A percentile compares a stretch with the other conserved stretches of the same genome.
Evolutionary conservation across 2,888 invertebrate genomes (phyloP).

Genomic region (Desoria tigrina): DNA sequence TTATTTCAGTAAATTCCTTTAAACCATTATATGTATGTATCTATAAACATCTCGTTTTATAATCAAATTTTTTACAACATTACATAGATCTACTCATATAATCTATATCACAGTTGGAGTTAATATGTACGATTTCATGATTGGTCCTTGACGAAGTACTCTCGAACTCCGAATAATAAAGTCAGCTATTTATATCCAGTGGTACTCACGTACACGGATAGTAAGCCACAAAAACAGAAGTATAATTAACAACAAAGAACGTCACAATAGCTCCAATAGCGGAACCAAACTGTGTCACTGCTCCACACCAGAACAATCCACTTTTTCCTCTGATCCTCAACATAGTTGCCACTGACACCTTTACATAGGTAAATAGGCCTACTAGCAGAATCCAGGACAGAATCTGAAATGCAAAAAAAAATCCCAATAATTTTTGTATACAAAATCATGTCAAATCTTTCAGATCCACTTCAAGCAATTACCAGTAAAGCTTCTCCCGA

Average conservation of each 20-base stretch:
- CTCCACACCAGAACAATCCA: constrained; percentile 76
- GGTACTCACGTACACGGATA: constrained; percentile 54
- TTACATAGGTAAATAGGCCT: constrained; percentile 72
- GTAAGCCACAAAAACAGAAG: constrained; percentile 63
- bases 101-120: too few relatives aligned
- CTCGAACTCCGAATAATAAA: too few relatives aligned
- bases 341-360: constrained; percentile 74
- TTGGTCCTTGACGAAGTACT: too few relatives aligned
- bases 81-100: too few relatives aligned
- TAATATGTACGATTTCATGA: too few relatives aligned
- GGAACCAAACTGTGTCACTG: constrained; percentile 74
- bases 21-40: too few relatives aligned
- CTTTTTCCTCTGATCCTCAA: constrained; percentile 71
- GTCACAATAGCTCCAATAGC: constrained; percentile 71
- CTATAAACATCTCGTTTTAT: too few relatives aligned
- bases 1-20: too few relatives aligned
- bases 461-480: constrained; percentile 56
- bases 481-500: constrained; percentile 69
- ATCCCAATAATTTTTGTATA: background rate
- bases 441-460: constrained; percentile 2
- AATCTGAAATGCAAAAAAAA: constrained; percentile 65
- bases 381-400: constrained; percentile 69
- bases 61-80: too few relatives aligned
- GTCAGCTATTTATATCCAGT: too few relatives aligned
- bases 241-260: constrained; percentile 70